Conservation (phyloP, 1,140 invertebrate genomes). For the Elymnias hypermnestra region DNA sequence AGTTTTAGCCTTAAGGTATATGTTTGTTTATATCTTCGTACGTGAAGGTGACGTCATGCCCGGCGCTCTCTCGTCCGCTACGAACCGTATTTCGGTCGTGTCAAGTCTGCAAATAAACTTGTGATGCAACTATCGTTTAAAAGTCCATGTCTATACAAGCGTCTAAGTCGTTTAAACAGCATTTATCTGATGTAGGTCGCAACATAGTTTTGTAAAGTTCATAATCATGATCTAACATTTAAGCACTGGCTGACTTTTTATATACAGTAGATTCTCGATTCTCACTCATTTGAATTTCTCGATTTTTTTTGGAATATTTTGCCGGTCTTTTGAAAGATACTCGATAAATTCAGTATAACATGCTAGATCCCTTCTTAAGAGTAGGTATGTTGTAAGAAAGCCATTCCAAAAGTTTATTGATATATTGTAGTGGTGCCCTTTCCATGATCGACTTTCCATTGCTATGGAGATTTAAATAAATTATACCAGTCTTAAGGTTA, state of each 20-base stretch:
- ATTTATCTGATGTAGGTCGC: conserved; percentile 13
- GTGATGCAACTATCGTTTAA: conserved; percentile 38
- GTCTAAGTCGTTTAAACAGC: conserved; percentile 8
- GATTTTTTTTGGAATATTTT: too few relatives aligned
- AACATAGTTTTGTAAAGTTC: conserved; percentile 1
- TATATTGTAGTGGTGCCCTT: too few relatives aligned
- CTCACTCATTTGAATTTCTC: too few relatives aligned
- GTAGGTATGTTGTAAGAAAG: too few relatives aligned
- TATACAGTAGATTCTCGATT: too few relatives aligned
- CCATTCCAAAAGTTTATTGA: too few relatives aligned
- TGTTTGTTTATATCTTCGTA: conserved; percentile 27
- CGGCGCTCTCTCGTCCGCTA: conserved; percentile 8
- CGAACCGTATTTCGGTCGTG: conserved; percentile 25
- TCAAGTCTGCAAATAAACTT: conserved; percentile 52
- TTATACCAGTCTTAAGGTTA: conserved; percentile 43
- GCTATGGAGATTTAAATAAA: conserved; percentile 35
- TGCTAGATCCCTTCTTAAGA: too few relatives aligned
- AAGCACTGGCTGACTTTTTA: not conserved
- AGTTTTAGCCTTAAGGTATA: conserved; percentile 23
- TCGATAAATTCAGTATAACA: too few relatives aligned
- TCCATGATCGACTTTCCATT: conserved; percentile 14
- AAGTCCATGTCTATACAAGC: conserved; percentile 16
- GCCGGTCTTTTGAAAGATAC: too few relatives aligned
- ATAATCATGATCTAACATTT: not conserved
- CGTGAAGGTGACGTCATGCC: conserved; percentile 25